Evolutionary conservation across 2,888 invertebrate species (phyloP), one percentile per base, ranked within the genome.

Genomic region (Pyrocoelia pectoralis): DNA sequence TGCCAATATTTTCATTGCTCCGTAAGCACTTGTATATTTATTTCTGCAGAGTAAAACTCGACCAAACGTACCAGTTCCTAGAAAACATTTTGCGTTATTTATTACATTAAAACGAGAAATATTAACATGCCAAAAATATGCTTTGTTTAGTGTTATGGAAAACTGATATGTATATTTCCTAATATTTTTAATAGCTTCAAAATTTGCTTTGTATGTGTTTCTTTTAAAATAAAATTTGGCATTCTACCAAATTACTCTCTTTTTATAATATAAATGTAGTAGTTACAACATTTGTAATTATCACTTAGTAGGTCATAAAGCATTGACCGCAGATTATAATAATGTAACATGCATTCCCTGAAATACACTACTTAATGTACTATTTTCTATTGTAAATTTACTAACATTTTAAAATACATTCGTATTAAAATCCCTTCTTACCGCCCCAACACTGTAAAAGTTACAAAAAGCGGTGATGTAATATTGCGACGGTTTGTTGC

Each of bases 51-150:
- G 83, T 67, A 96, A 92, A 24, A 98, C 98, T 61, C 97, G 88
- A 48, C 98, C 98, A 81, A 98, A 98, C 40, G 98, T 98, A 53
- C 98, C 98, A 28, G 97, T 98, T 70, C 94, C 94, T 95, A 83
- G 60, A 79, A 75, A 24, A 67, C 72, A 53, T 8, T 18, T 17
- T 17, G 15, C 15, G 15, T 24, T 24, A 24, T 24, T 24, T 24
- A 24, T 24, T 6, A 5, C 24, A 24, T 24, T 24, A n/a, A n/a
- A n/a, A n/a, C 24, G 24, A 6, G 6, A 24, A 24, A 24, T 6
- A 5, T 24, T 6, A 24, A 24, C 6, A 6, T 24, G 24, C 24
- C 24, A 24, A 24, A 24, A 24, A 24, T 24, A 24, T 24, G 24
- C 4, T 24, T 24, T 5, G 6, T 6, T 24, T 24, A 24, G 24